These are phyloP conservation scores for Poeciliopsis presidionis DNA, from an alignment of 2,797 vertebrate genomes.

Conservation along the genomic window DNA sequence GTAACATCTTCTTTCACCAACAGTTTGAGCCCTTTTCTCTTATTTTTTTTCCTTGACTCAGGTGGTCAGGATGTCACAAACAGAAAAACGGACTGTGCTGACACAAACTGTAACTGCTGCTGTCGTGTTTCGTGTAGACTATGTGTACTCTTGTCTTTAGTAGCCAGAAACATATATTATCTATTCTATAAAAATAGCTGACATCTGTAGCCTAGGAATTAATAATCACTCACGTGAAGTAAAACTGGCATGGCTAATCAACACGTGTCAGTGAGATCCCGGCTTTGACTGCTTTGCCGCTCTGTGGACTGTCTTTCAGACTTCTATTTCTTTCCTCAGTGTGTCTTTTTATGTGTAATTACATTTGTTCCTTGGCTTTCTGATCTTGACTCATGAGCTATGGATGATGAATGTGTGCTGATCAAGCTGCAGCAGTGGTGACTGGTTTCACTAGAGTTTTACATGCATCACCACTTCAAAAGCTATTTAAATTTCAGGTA, in stretches of 20 bases:
- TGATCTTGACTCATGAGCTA: conserved; percentile 32
- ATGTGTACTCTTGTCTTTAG: conserved; percentile 74
- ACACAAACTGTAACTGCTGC: conserved; percentile 69
- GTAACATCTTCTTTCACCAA: conserved; percentile 56
- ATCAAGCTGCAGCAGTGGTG: conserved; percentile 4
- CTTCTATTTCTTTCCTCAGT: conserved; percentile 38
- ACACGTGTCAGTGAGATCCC: conserved; percentile 70
- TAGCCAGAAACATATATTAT: conserved; percentile 74
- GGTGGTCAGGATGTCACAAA: conserved; percentile 65
- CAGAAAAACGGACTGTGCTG: conserved; percentile 57
- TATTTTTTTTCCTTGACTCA: conserved; percentile 44
- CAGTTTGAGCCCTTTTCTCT: conserved; percentile 47
- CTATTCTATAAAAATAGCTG: conserved; percentile 75
- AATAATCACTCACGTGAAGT: conserved; percentile 76
- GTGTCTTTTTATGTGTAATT: conserved; percentile 34
- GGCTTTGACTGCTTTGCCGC: conserved; percentile 68
- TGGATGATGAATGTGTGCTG: conserved; percentile 38
- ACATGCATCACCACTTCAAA: conserved; percentile 21
- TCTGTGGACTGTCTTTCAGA: conserved; percentile 52
- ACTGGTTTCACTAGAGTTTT: conserved; percentile 24
- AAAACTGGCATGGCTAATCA: conserved; percentile 82
- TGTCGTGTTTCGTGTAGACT: conserved; percentile 77
- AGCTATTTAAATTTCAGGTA: conserved; percentile 32
- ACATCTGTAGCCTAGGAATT: conserved; percentile 78
- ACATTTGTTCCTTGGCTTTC: conserved; percentile 13